Percentiles rank a stretch among this genome's conserved stretches.
phyloP scores from a whole-genome alignment of 2,113 vertebrate genomes.

The Ophiodon elongatus region DNA sequence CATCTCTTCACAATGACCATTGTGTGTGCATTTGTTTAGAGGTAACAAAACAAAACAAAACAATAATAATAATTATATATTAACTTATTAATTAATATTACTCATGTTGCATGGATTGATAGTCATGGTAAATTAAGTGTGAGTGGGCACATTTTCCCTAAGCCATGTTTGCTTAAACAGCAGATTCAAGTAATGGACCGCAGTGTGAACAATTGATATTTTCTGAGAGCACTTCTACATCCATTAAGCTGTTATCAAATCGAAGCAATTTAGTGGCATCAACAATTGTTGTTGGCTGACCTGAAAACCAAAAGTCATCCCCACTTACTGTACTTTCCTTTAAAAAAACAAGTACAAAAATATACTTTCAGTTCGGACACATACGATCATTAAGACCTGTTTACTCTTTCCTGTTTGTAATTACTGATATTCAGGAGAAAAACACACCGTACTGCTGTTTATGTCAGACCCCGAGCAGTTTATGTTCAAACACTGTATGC shows the following conservation, averaged over 20 bases:
- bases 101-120: conserved; percentile 8
- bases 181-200: conserved; percentile 1
- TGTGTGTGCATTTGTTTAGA: conserved; percentile 29
- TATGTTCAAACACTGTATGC: conserved; percentile 3
- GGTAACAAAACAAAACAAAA: conserved; percentile 31
- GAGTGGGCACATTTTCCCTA: neutral
- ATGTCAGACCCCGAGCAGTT: neutral
- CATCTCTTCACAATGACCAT: conserved; percentile 33
- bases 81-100: neutral
- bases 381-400: conserved; percentile 6
- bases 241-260: conserved; percentile 9
- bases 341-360: conserved; percentile 67
- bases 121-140: neutral
- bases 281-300: neutral
- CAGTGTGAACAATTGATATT: neutral
- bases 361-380: conserved; percentile 43
- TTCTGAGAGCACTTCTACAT: neutral
- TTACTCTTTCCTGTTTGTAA: conserved; percentile 9
- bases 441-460: neutral
- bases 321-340: neutral
- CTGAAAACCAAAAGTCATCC: neutral
- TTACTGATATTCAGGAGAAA: neutral
- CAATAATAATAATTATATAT: conserved; percentile 2
- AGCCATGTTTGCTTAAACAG: conserved; percentile 1
- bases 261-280: neutral